phyloP scores from a whole-genome alignment of 2,113 vertebrate species.

The Corapipo altera region DNA sequence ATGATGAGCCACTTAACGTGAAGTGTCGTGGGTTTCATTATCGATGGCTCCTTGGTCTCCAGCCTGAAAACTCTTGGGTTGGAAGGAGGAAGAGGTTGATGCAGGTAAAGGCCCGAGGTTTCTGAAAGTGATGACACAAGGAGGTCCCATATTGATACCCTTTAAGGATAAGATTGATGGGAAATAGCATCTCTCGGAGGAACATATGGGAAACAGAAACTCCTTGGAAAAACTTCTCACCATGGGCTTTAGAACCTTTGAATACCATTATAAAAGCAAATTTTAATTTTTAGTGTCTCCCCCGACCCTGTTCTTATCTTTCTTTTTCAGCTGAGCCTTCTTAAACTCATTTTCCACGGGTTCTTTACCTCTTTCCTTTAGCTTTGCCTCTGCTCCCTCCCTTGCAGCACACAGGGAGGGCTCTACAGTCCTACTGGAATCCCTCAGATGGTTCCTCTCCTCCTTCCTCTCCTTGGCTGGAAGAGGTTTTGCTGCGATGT shows the following conservation, averaged over 20 bases:
- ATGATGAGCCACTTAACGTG: constrained; percentile 14
- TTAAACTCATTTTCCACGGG: not conserved
- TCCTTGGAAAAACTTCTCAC: not conserved
- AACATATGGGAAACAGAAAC: not conserved
- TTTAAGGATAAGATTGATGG: not conserved
- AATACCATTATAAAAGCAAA: not conserved
- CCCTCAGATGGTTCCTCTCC: not conserved
- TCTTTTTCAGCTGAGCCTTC: fast-evolving
- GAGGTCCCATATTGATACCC: fast-evolving
- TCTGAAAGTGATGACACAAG: not conserved
- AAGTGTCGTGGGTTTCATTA: not conserved
- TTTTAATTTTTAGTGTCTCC: not conserved
- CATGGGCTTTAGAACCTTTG: not conserved
- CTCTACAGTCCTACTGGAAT: not conserved
- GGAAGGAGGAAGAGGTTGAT: not conserved
- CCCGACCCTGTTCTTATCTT: not conserved
- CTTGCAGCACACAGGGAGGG: not conserved
- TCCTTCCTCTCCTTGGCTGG: not conserved
- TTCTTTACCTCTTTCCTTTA: not conserved
- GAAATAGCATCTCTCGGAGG: not conserved
- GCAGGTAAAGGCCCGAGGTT: not conserved
- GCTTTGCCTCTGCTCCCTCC: not conserved
- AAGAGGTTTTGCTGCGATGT: not conserved
- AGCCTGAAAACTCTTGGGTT: not conserved
- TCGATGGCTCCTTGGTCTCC: not conserved